Conservation (phyloP, 2,113 vertebrate species). For the Promerops cafer region DNA sequence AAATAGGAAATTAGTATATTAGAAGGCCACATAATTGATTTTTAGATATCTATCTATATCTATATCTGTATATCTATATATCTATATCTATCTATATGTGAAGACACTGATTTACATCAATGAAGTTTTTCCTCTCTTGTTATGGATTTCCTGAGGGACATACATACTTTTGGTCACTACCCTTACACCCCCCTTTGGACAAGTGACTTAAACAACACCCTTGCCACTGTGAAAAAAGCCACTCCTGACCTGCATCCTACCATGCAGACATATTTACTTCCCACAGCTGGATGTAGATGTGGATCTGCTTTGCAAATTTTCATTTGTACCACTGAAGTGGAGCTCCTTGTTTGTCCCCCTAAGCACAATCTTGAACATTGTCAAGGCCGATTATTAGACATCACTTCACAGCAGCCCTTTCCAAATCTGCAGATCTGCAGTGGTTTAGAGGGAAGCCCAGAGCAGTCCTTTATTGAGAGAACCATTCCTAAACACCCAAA, state of each 20-base stretch:
- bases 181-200: not conserved
- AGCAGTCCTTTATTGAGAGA: not conserved
- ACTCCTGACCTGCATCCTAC: not conserved
- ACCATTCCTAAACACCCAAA: not conserved
- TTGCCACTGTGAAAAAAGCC: not conserved
- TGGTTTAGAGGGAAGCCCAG: not conserved
- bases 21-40: constrained; percentile 18
- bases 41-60: not conserved
- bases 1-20: constrained; percentile 35
- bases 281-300: not conserved
- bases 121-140: not conserved
- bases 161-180: not conserved
- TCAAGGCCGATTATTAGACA: constrained; percentile 38
- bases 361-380: constrained; percentile 37
- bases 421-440: not conserved
- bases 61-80: no score
- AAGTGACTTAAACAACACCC: not conserved
- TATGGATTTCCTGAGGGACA: not conserved
- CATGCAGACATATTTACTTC: not conserved
- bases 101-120: constrained; percentile 23
- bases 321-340: not conserved
- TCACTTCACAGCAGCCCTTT: constrained; percentile 28
- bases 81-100: not conserved
- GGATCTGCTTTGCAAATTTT: not conserved
- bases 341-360: constrained; percentile 14